Evolutionary conservation across 2,797 vertebrate species (phyloP).

Genomic region (Podargus strigoides): DNA sequence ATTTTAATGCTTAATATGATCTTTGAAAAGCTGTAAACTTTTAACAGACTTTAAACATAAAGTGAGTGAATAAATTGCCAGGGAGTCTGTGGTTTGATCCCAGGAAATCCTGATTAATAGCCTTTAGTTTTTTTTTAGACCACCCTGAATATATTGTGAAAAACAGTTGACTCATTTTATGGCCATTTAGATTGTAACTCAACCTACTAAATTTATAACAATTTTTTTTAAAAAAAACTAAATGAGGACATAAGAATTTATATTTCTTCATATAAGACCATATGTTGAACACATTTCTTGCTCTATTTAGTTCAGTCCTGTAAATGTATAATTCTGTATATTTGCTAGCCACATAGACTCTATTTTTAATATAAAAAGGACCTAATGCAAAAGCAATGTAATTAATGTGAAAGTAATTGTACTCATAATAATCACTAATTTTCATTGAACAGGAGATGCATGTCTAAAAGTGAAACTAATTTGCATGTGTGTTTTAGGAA

Average conservation of each 20-base stretch:
- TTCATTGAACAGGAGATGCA: background rate
- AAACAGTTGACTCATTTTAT: slow-evolving; percentile 69
- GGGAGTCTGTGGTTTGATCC: slow-evolving; percentile 67
- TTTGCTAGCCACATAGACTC: background rate
- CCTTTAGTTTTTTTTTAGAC: slow-evolving; percentile 61
- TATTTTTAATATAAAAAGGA: background rate
- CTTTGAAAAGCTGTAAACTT: slow-evolving; percentile 72
- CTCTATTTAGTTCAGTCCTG: background rate
- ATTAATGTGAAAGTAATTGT: background rate
- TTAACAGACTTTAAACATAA: slow-evolving; percentile 67
- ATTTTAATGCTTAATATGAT: slow-evolving; percentile 70
- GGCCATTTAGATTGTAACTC: slow-evolving; percentile 57
- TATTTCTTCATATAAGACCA: slow-evolving; percentile 19
- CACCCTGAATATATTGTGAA: slow-evolving; percentile 70
- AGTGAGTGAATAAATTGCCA: slow-evolving; percentile 56
- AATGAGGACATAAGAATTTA: slow-evolving; percentile 24
- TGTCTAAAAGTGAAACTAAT: slow-evolving; percentile 10
- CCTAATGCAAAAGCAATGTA: background rate
- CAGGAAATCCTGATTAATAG: slow-evolving; percentile 79
- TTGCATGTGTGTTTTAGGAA: background rate
- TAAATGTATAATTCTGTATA: background rate
- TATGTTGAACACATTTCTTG: slow-evolving; percentile 19
- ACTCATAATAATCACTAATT: background rate
- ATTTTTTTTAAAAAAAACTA: background rate
- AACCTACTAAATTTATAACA: slow-evolving; percentile 51